These are phyloP conservation scores for Pogonocherus hispidulus DNA, from an alignment of 2,888 invertebrate species.

Conservation along the genomic window DNA sequence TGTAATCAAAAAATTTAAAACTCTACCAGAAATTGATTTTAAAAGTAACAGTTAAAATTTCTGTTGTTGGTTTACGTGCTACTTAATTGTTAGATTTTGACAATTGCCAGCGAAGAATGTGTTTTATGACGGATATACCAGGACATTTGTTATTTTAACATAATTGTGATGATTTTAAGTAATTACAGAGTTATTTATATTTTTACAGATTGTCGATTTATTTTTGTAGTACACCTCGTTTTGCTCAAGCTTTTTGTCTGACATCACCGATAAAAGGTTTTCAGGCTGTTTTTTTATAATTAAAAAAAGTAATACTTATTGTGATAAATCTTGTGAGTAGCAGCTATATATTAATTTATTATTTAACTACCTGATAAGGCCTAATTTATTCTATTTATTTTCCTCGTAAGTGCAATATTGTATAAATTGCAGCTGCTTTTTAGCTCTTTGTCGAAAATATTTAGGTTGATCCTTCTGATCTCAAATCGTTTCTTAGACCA, in stretches of 20 bases:
- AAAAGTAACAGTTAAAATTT: no score
- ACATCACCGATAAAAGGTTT: constrained; percentile 29
- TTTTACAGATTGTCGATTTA: constrained; percentile 33
- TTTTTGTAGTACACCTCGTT: constrained; percentile 39
- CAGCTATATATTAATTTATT: constrained; percentile 20
- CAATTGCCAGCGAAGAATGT: no score
- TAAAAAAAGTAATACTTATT: constrained; percentile 29
- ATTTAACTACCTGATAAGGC: constrained; percentile 20
- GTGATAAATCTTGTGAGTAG: constrained; percentile 31
- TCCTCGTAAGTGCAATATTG: constrained; percentile 8
- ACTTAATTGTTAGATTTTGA: no score
- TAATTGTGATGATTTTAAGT: constrained; percentile 47
- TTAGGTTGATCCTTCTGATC: not conserved
- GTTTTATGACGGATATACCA: constrained; percentile 17
- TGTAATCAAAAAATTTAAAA: no score
- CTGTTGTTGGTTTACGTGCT: no score
- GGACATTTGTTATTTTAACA: constrained; percentile 28
- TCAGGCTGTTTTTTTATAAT: constrained; percentile 41
- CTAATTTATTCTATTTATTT: constrained; percentile 27
- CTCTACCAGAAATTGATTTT: no score
- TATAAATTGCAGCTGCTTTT: constrained; percentile 17
- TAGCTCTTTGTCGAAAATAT: constrained; percentile 9
- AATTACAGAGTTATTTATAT: constrained; percentile 44
- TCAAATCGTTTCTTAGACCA: not conserved
- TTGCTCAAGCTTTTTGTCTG: constrained; percentile 33